Base-by-base conservation (phyloP, 2,888 invertebrate genomes). In the Monoplex corrugatus region DNA sequence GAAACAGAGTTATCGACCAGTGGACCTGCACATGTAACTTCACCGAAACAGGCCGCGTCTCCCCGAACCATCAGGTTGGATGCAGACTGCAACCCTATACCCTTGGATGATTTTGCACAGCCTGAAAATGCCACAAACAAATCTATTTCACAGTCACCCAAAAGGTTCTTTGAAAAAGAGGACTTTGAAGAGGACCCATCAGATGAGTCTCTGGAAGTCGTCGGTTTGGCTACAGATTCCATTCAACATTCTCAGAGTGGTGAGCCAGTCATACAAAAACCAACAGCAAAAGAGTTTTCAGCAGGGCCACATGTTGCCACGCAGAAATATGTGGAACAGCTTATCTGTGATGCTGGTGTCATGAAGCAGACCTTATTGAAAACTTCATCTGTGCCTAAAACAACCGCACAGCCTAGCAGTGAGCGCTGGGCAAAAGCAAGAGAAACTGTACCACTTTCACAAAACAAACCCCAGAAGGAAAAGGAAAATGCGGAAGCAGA, bases 11-110 rank as follows among this genome's bases (percentile, higher is more conserved):
- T 57, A 5, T 50, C 1, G 16, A 5, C 8, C 38, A 38, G 10
- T 38, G 84, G 38, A 38, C 84, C 57, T 23, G 84, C 32, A 1
- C 32, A 50, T 38, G 57, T 19, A 3, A 13, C 50, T 28, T 32
- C 57, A 35, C 40, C 68, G 28, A 40, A 38, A 40, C 86, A 10
- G 43, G 16, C 68, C 5, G 35, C n/a, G 10, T 13, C 43, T 40
- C 68, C 40, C n/a, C 40, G n/a, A 8, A n/a, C n/a, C 1, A 40
- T 68, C 16, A 23, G 28, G n/a, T 68, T 86, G 10, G 68, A 86
- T 19, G 86, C 68, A n/a, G 68, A 86, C 68, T 86, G 86, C 28
- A 68, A 68, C 68, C 86, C 86, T 0, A 23, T 86, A 8, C n/a
- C 68, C 16, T 68, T 13, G 1, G 86, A 45, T 0, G 16, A 23